phyloP scores from a whole-genome alignment of 2,113 vertebrate species.

The Psophia crepitans region DNA sequence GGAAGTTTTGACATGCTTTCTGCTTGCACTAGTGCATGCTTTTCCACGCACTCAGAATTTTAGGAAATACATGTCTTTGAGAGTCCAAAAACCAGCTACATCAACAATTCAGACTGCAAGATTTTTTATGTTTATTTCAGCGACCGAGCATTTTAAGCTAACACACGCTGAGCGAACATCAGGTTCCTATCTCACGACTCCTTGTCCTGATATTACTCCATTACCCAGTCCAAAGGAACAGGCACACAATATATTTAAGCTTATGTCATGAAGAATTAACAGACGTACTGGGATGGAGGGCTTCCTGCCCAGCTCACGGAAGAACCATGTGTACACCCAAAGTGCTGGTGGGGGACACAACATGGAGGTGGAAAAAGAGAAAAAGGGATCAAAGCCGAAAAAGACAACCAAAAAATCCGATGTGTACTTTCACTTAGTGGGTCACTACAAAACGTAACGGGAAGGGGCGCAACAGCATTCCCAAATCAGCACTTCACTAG shows the following conservation, averaged over 20 bases:
- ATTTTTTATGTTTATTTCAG: not conserved
- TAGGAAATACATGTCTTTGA: not conserved
- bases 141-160: not conserved
- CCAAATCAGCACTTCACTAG: not conserved
- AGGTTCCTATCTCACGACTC: not conserved
- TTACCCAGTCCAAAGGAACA: not conserved
- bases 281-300: not conserved
- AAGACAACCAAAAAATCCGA: not conserved
- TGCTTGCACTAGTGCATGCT: not conserved
- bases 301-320: not conserved
- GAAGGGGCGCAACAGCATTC: not conserved
- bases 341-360: not conserved
- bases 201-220: not conserved
- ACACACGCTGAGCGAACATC: not conserved
- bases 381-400: not conserved
- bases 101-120: not conserved
- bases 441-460: not conserved
- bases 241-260: not conserved
- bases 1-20: not conserved
- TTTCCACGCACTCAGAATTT: not conserved
- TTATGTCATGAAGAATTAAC: not conserved
- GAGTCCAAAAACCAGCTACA: not conserved
- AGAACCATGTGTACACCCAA: not conserved
- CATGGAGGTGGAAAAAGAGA: not conserved
- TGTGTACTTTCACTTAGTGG: not conserved